Conservation (phyloP, 1,140 invertebrate genomes). For the Chironomus tepperi region DNA sequence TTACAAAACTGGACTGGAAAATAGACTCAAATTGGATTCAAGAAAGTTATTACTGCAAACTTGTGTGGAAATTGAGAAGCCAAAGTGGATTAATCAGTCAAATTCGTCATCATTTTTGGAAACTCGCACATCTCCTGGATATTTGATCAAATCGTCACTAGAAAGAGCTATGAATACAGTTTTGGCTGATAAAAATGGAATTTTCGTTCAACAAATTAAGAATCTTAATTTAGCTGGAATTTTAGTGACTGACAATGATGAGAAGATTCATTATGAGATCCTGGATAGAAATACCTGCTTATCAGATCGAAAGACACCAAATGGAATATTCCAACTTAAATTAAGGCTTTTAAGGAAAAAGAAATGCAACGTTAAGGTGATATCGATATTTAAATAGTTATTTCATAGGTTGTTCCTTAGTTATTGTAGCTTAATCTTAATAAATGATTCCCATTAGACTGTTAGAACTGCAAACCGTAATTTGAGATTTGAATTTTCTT, state of each 20-base stretch:
- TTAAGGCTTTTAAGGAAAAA: background rate
- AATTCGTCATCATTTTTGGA: background rate
- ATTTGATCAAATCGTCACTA: background rate
- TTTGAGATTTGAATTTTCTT: no score
- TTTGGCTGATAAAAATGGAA: background rate
- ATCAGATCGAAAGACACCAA: background rate
- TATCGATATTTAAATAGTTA: no score
- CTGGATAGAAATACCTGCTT: background rate
- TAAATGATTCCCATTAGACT: no score
- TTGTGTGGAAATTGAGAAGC: background rate
- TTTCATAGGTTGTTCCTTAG: no score
- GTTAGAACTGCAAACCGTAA: no score
- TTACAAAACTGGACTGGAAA: background rate
- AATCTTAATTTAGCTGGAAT: background rate
- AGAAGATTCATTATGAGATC: background rate
- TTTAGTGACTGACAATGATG: background rate
- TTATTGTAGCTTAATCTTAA: no score
- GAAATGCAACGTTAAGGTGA: background rate
- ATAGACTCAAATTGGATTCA: conserved; percentile 1
- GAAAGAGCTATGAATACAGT: background rate
- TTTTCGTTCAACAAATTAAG: conserved; percentile 16
- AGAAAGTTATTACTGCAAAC: background rate
- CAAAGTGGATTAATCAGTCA: background rate
- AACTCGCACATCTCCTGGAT: background rate
- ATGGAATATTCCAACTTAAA: background rate